phyloP scores from a whole-genome alignment of 1,140 invertebrate species.

The Micrasema longulum region DNA sequence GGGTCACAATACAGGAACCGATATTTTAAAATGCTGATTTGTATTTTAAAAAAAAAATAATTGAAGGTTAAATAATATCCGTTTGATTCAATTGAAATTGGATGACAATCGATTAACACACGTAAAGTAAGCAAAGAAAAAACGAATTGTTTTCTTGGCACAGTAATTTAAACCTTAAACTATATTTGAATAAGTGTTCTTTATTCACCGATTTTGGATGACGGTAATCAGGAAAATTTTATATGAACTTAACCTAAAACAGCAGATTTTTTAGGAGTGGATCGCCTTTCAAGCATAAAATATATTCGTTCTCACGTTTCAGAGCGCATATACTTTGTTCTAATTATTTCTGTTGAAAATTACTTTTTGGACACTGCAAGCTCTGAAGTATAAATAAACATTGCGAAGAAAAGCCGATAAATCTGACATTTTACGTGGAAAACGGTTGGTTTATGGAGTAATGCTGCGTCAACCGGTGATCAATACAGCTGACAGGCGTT shows the following conservation, averaged over 20 bases:
- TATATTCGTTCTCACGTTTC: background rate
- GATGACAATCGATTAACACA: too few relatives aligned
- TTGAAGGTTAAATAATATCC: too few relatives aligned
- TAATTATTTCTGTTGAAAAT: background rate
- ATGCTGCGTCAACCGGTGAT: conserved; percentile 22
- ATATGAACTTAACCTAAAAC: conserved; percentile 20
- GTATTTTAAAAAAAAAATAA: too few relatives aligned
- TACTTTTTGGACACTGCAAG: background rate
- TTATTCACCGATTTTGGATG: background rate
- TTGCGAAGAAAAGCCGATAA: conserved; percentile 9
- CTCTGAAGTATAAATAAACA: background rate
- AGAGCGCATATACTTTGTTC: background rate
- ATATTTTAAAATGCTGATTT: too few relatives aligned
- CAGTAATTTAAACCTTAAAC: too few relatives aligned
- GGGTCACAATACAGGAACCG: too few relatives aligned
- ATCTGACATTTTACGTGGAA: conserved; percentile 32
- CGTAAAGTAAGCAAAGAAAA: too few relatives aligned
- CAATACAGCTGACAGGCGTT: conserved; percentile 33
- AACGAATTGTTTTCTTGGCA: too few relatives aligned
- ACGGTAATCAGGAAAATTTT: background rate
- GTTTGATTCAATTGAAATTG: too few relatives aligned
- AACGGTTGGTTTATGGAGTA: conserved; percentile 7
- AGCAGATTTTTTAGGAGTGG: background rate
- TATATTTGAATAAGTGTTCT: background rate
- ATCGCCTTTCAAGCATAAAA: too few relatives aligned